phyloP scores from a whole-genome alignment of 2,113 vertebrate species.

The Harpagus bidentatus region DNA sequence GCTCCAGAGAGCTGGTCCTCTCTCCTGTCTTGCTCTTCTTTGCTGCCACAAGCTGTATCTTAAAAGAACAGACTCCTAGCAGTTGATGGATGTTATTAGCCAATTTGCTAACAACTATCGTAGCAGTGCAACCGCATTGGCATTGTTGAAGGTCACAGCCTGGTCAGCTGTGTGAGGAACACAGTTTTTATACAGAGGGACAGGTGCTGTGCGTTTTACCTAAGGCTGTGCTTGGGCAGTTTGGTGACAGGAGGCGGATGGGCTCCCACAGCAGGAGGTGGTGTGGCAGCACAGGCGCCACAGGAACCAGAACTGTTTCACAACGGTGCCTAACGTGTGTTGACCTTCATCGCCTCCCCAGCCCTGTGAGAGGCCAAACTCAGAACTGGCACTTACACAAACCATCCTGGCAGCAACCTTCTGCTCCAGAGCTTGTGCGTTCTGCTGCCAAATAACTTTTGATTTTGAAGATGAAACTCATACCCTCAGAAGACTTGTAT shows the following conservation, averaged over 20 bases:
- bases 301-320: not conserved
- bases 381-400: not conserved
- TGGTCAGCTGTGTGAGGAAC: not conserved
- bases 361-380: not conserved
- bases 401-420: not conserved
- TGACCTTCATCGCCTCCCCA: not conserved
- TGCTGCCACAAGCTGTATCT: not conserved
- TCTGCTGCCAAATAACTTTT: not conserved
- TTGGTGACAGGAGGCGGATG: not conserved
- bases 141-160: not conserved
- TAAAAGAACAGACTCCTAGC: not conserved
- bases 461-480: not conserved
- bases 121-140: not conserved
- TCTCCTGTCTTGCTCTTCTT: not conserved
- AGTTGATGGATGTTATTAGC: not conserved
- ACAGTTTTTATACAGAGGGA: not conserved
- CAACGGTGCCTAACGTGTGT: accelerated
- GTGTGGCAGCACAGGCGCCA: accelerated
- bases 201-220: accelerated
- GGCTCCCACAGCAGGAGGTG: not conserved
- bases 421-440: not conserved
- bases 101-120: not conserved
- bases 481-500: not conserved
- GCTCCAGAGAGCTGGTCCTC: too few relatives aligned
- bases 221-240: accelerated